phyloP scores from a whole-genome alignment of 2,113 vertebrate genomes.

The Cinclus cinclus region DNA sequence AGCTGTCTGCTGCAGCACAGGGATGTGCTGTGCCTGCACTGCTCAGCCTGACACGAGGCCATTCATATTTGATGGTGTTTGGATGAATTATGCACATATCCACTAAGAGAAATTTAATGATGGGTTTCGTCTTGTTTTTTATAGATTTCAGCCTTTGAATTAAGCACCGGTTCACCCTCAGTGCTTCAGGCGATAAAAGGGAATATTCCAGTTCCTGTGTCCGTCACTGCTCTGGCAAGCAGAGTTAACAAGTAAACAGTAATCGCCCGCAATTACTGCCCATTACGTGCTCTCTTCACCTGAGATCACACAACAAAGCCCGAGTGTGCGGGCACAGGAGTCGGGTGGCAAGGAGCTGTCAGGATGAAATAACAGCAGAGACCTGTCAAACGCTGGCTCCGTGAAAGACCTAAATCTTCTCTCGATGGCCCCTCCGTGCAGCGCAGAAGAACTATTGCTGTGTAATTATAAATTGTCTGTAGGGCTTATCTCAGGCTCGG shows the following conservation, averaged over 20 bases:
- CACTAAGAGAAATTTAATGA: slow-evolving; percentile 90
- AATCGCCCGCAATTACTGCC: slow-evolving; percentile 79
- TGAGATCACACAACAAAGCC: slow-evolving; percentile 72
- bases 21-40: not conserved
- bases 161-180: slow-evolving; percentile 71
- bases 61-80: slow-evolving; percentile 89
- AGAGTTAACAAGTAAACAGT: slow-evolving; percentile 63
- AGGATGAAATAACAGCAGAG: slow-evolving; percentile 35
- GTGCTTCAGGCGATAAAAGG: slow-evolving; percentile 22
- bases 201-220: slow-evolving; percentile 18
- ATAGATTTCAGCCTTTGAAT: slow-evolving; percentile 79
- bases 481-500: slow-evolving; percentile 39
- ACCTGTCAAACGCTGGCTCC: slow-evolving; percentile 28
- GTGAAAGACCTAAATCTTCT: slow-evolving; percentile 37
- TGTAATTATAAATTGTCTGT: slow-evolving; percentile 65
- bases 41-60: slow-evolving; percentile 53
- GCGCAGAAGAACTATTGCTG: not conserved
- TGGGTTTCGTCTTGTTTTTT: slow-evolving; percentile 70
- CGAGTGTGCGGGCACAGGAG: slow-evolving; percentile 20
- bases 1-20: not conserved
- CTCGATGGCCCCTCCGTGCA: not conserved
- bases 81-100: slow-evolving; percentile 93
- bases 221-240: slow-evolving; percentile 51
- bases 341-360: slow-evolving; percentile 67
- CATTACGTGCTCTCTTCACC: slow-evolving; percentile 71